Evolutionary conservation across 1,140 invertebrate species (phyloP).

Genomic region (Drosophila setifemur): DNA sequence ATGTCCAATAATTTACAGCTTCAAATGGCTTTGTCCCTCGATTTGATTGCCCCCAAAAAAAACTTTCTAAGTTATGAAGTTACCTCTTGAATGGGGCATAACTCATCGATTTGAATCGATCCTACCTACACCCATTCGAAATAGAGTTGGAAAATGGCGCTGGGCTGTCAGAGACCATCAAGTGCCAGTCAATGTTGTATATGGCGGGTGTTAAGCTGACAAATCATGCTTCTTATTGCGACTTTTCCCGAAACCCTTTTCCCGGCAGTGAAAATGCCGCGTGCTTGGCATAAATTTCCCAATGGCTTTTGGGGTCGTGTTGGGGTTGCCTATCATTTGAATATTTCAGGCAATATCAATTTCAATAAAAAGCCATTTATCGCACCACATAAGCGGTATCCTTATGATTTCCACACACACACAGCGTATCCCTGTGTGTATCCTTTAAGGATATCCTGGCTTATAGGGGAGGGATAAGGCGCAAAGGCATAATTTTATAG

Average conservation of each 20-base stretch:
- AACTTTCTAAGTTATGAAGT: constrained; percentile 17
- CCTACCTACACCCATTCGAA: neutral
- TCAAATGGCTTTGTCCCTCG: neutral
- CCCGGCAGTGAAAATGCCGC: too few relatives aligned
- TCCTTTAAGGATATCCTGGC: constrained; percentile 59
- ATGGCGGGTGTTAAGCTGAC: constrained; percentile 78
- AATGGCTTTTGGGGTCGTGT: neutral
- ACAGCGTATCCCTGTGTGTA: constrained; percentile 14
- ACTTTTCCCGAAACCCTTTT: constrained; percentile 54
- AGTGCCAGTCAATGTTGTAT: constrained; percentile 23
- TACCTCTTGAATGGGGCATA: constrained; percentile 1
- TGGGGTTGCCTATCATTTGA: constrained; percentile 54
- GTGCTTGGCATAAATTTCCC: constrained; percentile 34
- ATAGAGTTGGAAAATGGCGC: constrained; percentile 36
- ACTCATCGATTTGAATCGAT: constrained; percentile 9
- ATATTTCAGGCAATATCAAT: constrained; percentile 81
- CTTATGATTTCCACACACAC: constrained; percentile 27
- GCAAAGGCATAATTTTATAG: constrained; percentile 80
- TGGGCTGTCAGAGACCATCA: constrained; percentile 38
- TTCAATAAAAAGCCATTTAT: constrained; percentile 82
- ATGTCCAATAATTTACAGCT: constrained; percentile 5
- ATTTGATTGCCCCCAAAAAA: neutral
- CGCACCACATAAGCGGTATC: constrained; percentile 74
- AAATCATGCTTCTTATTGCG: constrained; percentile 80
- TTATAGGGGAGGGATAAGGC: constrained; percentile 1